phyloP scores from a whole-genome alignment of 2,113 vertebrate genomes.

The Lynx canadensis region DNA sequence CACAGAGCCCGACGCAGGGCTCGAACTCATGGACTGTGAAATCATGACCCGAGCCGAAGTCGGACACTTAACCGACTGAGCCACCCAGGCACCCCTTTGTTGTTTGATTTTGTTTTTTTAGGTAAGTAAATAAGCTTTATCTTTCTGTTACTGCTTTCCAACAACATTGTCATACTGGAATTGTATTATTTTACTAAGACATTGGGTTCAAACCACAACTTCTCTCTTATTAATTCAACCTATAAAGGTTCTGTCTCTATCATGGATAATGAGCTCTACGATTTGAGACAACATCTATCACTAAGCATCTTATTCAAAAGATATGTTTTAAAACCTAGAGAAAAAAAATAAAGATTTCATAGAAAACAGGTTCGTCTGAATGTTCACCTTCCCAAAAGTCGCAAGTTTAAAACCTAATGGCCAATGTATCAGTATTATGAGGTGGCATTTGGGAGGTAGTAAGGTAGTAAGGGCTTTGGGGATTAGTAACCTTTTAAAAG shows the following conservation, averaged over 20 bases:
- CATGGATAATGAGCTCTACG: slow-evolving; percentile 20
- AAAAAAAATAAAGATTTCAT: slow-evolving; percentile 19
- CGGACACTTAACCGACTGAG: too few species aligned
- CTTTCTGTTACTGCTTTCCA: slow-evolving; percentile 18
- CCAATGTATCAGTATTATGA: background rate
- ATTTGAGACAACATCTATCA: background rate
- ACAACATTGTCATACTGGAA: background rate
- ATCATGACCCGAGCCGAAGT: too few species aligned
- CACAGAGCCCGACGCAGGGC: too few species aligned
- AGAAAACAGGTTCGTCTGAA: background rate
- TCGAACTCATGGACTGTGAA: too few species aligned
- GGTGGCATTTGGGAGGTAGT: background rate
- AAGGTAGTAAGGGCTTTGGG: background rate
- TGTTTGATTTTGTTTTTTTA: background rate
- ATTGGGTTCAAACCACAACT: slow-evolving; percentile 15
- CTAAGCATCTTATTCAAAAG: slow-evolving; percentile 38
- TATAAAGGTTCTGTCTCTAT: background rate
- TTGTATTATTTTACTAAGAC: background rate
- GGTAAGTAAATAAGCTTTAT: slow-evolving; percentile 5
- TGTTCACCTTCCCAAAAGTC: background rate
- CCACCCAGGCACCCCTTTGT: too few species aligned
- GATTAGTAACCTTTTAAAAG: background rate
- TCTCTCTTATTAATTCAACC: background rate
- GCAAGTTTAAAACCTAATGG: background rate
- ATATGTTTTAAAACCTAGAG: background rate